These are phyloP conservation scores for Myotis brandtii DNA, from an alignment of 2,113 vertebrate species.

Conservation along the genomic window DNA sequence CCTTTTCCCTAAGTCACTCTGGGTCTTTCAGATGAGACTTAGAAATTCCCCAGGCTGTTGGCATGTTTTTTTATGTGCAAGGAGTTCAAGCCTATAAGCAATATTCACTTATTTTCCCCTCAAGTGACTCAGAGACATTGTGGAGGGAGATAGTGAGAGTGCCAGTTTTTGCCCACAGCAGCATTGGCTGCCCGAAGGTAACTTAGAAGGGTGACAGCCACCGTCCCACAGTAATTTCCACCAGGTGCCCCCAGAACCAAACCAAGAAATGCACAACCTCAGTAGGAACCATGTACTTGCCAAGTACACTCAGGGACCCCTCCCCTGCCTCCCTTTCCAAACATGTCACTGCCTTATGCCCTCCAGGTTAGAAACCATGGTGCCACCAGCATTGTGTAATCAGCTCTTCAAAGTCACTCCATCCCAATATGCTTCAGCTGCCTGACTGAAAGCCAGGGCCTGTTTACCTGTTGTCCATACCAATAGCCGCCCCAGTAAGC, in stretches of 20 bases:
- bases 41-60: not conserved
- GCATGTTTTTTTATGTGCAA: not conserved
- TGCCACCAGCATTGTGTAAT: accelerated
- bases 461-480: not conserved
- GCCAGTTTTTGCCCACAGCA: not conserved
- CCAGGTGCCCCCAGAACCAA: not conserved
- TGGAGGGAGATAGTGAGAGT: not conserved
- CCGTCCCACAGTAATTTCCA: not conserved
- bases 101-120: not conserved
- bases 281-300: not conserved
- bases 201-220: not conserved
- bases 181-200: not conserved
- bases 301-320: not conserved
- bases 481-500: accelerated
- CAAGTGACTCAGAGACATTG: not conserved
- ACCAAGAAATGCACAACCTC: not conserved
- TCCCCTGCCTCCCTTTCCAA: no score
- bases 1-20: not conserved
- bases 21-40: not conserved
- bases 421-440: accelerated
- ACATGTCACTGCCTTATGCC: accelerated
- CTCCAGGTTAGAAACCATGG: not conserved
- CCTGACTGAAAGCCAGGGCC: not conserved
- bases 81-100: not conserved
- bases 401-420: not conserved